These are phyloP conservation scores for Oxytorus armatus DNA, from an alignment of 2,888 invertebrate species.

Conservation along the genomic window DNA sequence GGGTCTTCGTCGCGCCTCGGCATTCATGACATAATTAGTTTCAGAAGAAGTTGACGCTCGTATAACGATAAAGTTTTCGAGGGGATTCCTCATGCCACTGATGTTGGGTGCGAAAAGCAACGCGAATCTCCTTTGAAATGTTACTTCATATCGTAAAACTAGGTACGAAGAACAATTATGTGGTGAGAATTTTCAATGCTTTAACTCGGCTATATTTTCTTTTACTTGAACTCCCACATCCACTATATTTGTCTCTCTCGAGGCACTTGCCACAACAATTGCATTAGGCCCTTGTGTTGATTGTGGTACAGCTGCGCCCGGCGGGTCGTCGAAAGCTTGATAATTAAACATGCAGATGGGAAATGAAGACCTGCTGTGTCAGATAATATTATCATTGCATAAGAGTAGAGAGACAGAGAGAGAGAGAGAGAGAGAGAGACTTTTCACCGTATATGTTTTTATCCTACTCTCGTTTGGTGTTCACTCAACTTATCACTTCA, in stretches of 20 bases:
- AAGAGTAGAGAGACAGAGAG: conserved; percentile 70
- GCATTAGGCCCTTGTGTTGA: conserved; percentile 12
- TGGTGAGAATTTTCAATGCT: conserved; percentile 39
- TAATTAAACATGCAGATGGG: conserved; percentile 80
- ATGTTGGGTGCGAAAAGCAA: conserved; percentile 48
- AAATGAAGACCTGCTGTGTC: conserved; percentile 78
- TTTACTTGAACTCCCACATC: conserved; percentile 7
- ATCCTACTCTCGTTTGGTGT: conserved; percentile 61
- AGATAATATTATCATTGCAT: conserved; percentile 81
- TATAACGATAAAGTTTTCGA: conserved; percentile 36
- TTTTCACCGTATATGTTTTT: conserved; percentile 67
- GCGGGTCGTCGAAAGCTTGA: conserved; percentile 78
- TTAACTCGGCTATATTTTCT: conserved; percentile 26
- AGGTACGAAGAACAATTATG: conserved; percentile 37
- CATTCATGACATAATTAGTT: conserved; percentile 70
- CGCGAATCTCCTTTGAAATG: conserved; percentile 28
- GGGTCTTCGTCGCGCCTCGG: conserved; percentile 25
- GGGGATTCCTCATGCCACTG: conserved; percentile 36
- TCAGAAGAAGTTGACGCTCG: conserved; percentile 46
- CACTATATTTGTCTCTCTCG: not conserved
- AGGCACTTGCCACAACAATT: conserved; percentile 1
- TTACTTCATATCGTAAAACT: conserved; percentile 3
- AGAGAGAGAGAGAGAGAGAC: conserved; percentile 70
- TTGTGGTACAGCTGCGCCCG: conserved; percentile 64
- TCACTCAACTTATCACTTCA: conserved; percentile 12